Evolutionary conservation across 2,797 vertebrate species (phyloP).

Genomic region (Tiaroga cobitis): DNA sequence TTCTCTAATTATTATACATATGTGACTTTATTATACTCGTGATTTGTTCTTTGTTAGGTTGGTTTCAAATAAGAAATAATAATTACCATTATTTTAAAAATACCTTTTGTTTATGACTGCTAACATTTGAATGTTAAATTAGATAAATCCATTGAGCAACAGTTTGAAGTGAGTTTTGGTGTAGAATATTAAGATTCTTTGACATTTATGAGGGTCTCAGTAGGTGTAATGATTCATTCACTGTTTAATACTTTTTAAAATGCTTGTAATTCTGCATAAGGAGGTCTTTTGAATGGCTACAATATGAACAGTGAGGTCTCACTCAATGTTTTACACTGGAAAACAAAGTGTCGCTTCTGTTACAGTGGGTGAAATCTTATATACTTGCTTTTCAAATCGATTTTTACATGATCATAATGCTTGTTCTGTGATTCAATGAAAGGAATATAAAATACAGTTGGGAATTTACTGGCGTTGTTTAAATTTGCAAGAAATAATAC

Average conservation of each 20-base stretch:
- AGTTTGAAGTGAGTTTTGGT: conserved; percentile 46
- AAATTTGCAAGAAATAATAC: background rate
- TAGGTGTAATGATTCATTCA: conserved; percentile 39
- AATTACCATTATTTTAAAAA: conserved; percentile 26
- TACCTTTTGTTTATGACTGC: conserved; percentile 26
- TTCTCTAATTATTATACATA: conserved; percentile 42
- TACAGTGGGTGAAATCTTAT: conserved; percentile 41
- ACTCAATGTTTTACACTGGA: conserved; percentile 50
- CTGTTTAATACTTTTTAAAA: conserved; percentile 22
- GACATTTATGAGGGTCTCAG: conserved; percentile 26
- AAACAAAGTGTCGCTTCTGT: conserved; percentile 42
- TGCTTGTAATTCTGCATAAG: conserved; percentile 42
- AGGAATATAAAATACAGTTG: conserved; percentile 6
- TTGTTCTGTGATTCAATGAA: conserved; percentile 38
- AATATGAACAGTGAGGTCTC: conserved; percentile 39
- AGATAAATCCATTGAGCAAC: conserved; percentile 25
- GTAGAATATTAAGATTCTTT: conserved; percentile 47
- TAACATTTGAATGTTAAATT: conserved; percentile 46
- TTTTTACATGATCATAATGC: conserved; percentile 24
- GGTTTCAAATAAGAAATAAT: conserved; percentile 35
- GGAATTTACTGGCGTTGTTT: conserved; percentile 23
- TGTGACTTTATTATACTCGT: conserved; percentile 36
- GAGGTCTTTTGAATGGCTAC: conserved; percentile 25
- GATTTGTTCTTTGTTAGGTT: conserved; percentile 48
- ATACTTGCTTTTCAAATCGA: conserved; percentile 36